Evolutionary conservation across 2,797 vertebrate species (phyloP), one percentile per base, ranked within the genome.

Genomic region (Miichthys miiuy): DNA sequence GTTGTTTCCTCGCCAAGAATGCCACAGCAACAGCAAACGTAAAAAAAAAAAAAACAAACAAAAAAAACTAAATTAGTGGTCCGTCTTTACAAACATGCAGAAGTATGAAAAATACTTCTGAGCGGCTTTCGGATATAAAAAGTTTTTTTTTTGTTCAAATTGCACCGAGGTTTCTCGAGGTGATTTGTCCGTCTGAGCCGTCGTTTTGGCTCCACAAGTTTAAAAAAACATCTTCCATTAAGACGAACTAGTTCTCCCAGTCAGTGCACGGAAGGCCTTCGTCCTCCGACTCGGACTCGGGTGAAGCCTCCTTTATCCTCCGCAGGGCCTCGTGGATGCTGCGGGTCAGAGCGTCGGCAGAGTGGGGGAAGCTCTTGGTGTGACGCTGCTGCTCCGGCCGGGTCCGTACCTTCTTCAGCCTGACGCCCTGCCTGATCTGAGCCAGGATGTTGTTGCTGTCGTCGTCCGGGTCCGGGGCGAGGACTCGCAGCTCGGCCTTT

Each of bases 311-410:
- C 78, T 99, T 99, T 93, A 99, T 99, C 73, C 98, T 95, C 71
- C 97, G 90, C 90, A 99, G 95, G 0, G 98, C 98, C 92, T 99
- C 98, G 79, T 99, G 98, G 93, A 99, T 99, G 95, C 97, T 99
- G 87, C 97, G 97, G 21, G 98, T 99, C 80, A 99, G 94, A 11
- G 98, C 96, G 89, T 99, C 98, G 57, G 97, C 95, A 0, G 96
- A 92, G 85, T 97, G 96, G 3, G 92, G 93, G 87, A 97, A 94
- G 57, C 92, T 95, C 89, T 94, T 95, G 75, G 95, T 89, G 80
- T 81, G 89, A 1, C 95, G 95, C 91, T 96, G 90, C 85, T 94
- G 95, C 83, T 97, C 97, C 9, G 96, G 97, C n/a, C 95, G 94
- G 27, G 85, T 78, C 8, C 90, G 91, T 3, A 99, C 97, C 92